phyloP scores from a whole-genome alignment of 2,113 vertebrate species.

The Procapra przewalskii region DNA sequence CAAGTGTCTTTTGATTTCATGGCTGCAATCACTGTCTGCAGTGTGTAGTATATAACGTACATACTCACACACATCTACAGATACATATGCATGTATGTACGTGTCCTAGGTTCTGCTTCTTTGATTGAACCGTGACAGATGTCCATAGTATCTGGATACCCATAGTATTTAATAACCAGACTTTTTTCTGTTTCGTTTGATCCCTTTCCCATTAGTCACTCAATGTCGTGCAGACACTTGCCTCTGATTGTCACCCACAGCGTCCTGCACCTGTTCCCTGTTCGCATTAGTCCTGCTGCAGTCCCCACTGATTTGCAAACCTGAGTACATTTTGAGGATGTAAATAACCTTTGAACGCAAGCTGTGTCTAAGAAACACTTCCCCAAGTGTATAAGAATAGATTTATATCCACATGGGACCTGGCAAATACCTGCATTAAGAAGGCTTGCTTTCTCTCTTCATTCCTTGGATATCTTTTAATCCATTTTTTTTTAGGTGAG shows the following conservation, averaged over 20 bases:
- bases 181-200: background rate
- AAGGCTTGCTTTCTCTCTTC: background rate
- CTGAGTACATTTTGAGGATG: constrained; percentile 44
- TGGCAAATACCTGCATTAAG: background rate
- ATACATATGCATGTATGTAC: rapidly evolving
- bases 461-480: background rate
- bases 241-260: background rate
- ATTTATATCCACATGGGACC: background rate
- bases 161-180: background rate
- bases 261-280: constrained; percentile 51
- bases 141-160: background rate
- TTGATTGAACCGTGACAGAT: background rate
- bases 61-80: background rate
- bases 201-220: background rate
- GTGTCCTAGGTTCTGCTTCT: background rate
- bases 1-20: background rate
- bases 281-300: background rate
- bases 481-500: background rate
- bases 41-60: rapidly evolving
- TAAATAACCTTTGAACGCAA: constrained; percentile 50
- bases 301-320: constrained; percentile 46
- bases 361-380: constrained; percentile 30
- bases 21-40: background rate
- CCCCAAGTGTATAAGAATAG: background rate
- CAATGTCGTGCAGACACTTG: background rate